Conservation (phyloP, 2,797 vertebrate genomes). For the Bovichtus variegatus region DNA sequence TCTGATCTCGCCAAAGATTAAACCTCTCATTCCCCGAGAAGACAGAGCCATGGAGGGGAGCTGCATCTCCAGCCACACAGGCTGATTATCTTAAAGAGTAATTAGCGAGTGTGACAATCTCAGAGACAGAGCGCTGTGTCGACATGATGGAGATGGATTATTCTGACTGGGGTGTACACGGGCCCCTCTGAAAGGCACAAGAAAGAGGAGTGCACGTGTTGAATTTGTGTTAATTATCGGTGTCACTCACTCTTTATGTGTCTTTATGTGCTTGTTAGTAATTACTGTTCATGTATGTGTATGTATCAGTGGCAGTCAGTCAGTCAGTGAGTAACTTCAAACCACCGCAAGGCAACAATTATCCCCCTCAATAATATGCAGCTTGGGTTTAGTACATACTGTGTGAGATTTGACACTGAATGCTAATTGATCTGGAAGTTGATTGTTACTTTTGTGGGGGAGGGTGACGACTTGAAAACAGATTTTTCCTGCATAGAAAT, state of each 20-base stretch:
- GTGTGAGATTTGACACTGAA: constrained; percentile 57
- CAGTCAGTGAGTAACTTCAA: constrained; percentile 63
- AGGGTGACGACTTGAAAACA: constrained; percentile 31
- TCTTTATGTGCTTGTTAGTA: constrained; percentile 73
- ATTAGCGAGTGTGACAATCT: constrained; percentile 81
- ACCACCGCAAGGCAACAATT: constrained; percentile 72
- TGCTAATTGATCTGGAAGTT: constrained; percentile 71
- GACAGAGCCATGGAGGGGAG: constrained; percentile 64
- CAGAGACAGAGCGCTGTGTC: constrained; percentile 54
- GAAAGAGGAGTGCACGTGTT: constrained; percentile 58
- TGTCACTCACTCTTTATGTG: constrained; percentile 80
- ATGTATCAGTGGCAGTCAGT: constrained; percentile 74
- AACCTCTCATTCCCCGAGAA: constrained; percentile 76
- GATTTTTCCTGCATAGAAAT: constrained; percentile 27
- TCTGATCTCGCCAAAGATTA: constrained; percentile 80
- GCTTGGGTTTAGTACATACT: constrained; percentile 34
- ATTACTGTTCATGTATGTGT: constrained; percentile 77
- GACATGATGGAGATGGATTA: constrained; percentile 80
- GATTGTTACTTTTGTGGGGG: constrained; percentile 59
- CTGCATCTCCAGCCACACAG: constrained; percentile 74
- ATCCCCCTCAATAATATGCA: constrained; percentile 61
- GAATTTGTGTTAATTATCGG: constrained; percentile 70
- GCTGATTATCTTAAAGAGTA: constrained; percentile 81
- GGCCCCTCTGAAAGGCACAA: constrained; percentile 60
- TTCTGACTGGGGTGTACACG: constrained; percentile 61